Conservation (phyloP, 2,797 vertebrate species). For the Malacoraja senta region DNA sequence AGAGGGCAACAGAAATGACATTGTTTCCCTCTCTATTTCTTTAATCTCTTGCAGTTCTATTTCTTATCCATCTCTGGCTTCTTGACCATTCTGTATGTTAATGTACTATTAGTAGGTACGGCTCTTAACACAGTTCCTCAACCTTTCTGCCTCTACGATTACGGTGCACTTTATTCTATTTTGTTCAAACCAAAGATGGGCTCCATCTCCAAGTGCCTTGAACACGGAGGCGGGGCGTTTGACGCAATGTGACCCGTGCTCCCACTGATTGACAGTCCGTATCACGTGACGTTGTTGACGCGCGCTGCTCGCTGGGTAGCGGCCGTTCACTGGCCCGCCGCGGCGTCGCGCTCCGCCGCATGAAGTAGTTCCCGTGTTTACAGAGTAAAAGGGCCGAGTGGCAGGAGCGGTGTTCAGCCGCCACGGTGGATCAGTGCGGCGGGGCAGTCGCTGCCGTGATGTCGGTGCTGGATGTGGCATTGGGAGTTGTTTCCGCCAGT, state of each 20-base stretch:
- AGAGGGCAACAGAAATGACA: background rate
- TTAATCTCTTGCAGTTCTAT: background rate
- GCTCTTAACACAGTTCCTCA: background rate
- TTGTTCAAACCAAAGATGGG: too few relatives aligned
- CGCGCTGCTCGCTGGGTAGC: background rate
- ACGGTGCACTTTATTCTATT: background rate
- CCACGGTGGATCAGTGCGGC: too few relatives aligned
- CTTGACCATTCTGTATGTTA: background rate
- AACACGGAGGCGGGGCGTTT: background rate
- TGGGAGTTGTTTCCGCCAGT: background rate
- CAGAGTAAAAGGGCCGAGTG: background rate
- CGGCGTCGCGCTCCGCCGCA: too few relatives aligned
- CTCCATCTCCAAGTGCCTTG: background rate
- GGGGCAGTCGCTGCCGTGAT: too few relatives aligned
- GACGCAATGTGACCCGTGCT: background rate
- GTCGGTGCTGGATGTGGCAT: too few relatives aligned
- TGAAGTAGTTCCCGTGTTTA: background rate
- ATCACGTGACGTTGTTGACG: background rate
- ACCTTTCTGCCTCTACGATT: background rate
- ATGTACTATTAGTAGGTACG: background rate
- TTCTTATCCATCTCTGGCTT: background rate
- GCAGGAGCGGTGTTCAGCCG: background rate
- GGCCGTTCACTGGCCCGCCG: background rate
- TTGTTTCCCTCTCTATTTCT: background rate
- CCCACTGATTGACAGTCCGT: background rate